These are phyloP conservation scores for Ophraella communa DNA, from an alignment of 2,888 invertebrate species.

Conservation along the genomic window DNA sequence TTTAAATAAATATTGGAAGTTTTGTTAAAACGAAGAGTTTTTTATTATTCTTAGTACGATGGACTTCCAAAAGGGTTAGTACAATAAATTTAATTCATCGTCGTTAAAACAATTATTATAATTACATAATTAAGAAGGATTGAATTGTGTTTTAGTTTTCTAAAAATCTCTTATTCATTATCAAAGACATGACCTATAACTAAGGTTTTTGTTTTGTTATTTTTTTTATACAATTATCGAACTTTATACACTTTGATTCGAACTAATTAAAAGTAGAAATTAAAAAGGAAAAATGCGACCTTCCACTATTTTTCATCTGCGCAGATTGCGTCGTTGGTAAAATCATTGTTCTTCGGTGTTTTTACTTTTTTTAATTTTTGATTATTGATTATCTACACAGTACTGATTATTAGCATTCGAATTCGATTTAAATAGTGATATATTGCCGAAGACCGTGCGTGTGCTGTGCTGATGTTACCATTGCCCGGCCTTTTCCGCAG, in stretches of 20 bases:
- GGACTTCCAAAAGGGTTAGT: too few species aligned
- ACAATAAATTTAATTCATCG: too few species aligned
- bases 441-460: constrained; percentile 55
- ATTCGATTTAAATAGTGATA: constrained; percentile 59
- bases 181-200: not conserved
- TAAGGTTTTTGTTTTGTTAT: too few species aligned
- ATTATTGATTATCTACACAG: constrained; percentile 63
- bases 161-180: not conserved
- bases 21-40: too few species aligned
- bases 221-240: not conserved
- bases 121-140: too few species aligned
- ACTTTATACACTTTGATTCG: not conserved
- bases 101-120: too few species aligned
- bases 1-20: too few species aligned
- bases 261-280: too few species aligned
- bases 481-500: constrained; percentile 51
- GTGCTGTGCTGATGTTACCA: constrained; percentile 50
- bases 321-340: constrained; percentile 37
- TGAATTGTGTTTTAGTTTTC: too few species aligned
- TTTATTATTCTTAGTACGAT: too few species aligned
- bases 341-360: constrained; percentile 57
- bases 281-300: not conserved
- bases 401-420: constrained; percentile 61
- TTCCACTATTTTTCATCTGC: constrained; percentile 19
- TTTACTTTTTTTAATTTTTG: too few species aligned